A percentile compares a stretch with the other conserved stretches of the same genome.
phyloP scores from a whole-genome alignment of 1,140 invertebrate genomes.

The Hycleus phaleratus region DNA sequence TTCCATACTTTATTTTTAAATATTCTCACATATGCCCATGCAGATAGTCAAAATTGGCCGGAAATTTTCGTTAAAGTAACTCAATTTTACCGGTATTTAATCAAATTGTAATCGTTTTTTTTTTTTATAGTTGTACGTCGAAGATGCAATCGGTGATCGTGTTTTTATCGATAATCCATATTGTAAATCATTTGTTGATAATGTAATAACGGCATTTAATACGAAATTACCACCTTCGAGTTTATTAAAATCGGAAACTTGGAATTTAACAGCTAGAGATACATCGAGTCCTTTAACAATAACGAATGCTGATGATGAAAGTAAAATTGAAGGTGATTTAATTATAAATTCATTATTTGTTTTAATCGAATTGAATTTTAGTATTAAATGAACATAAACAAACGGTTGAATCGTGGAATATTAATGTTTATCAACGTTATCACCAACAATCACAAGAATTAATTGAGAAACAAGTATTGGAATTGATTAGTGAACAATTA shows the following conservation, averaged over 20 bases:
- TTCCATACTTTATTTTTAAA: conserved; percentile 82
- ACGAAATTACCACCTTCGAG: conserved; percentile 66
- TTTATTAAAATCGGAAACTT: conserved; percentile 51
- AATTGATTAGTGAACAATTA: conserved; percentile 81
- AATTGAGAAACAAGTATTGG: conserved; percentile 77
- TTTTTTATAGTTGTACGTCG: conserved; percentile 71
- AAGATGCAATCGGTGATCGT: conserved; percentile 87
- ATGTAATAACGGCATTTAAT: conserved; percentile 81
- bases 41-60: conserved; percentile 70
- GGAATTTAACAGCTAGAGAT: conserved; percentile 44
- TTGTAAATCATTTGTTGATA: conserved; percentile 87
- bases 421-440: conserved; percentile 51
- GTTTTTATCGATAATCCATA: conserved; percentile 89
- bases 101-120: background rate
- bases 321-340: conserved; percentile 29
- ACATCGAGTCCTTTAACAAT: conserved; percentile 45
- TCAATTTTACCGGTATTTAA: background rate
- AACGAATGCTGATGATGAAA: conserved; percentile 50
- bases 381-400: conserved; percentile 44
- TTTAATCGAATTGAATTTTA: background rate
- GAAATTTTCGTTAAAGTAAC: conserved; percentile 66
- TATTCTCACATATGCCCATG: conserved; percentile 72
- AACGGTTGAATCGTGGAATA: conserved; percentile 38
- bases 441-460: conserved; percentile 50
- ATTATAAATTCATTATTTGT: background rate